These are phyloP conservation scores for Delia radicum DNA, from an alignment of 1,140 invertebrate species.

Conservation along the genomic window DNA sequence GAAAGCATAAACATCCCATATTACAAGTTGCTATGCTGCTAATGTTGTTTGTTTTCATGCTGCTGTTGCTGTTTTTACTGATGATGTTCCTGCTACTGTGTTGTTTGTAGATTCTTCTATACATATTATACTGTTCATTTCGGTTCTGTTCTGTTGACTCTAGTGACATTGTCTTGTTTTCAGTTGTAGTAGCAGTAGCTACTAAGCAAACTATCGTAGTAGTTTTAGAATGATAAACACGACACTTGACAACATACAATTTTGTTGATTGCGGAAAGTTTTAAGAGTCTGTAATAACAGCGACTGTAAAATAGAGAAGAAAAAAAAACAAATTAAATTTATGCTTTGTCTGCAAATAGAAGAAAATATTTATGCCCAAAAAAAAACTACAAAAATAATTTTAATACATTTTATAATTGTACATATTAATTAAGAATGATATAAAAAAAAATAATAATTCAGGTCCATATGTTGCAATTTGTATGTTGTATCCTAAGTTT, in stretches of 20 bases:
- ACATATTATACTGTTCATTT: too few relatives aligned
- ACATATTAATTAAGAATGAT: background rate
- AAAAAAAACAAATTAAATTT: background rate
- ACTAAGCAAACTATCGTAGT: background rate
- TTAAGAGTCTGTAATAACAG: background rate
- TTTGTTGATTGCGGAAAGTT: background rate
- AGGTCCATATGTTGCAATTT: background rate
- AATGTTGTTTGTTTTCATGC: constrained; percentile 22
- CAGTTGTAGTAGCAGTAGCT: background rate
- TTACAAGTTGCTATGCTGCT: constrained; percentile 18
- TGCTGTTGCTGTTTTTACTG: background rate
- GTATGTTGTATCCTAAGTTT: background rate
- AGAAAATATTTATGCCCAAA: background rate
- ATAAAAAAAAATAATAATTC: background rate
- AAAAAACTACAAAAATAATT: background rate
- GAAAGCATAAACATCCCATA: constrained; percentile 14
- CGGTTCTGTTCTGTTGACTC: constrained; percentile 11
- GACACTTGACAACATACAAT: constrained; percentile 4
- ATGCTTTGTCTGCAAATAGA: background rate
- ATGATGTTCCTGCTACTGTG: background rate
- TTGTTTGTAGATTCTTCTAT: background rate
- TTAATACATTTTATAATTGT: background rate
- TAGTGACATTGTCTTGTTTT: constrained; percentile 23
- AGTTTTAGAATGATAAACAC: background rate
- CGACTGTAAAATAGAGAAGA: background rate